Evolutionary conservation across 2,888 invertebrate genomes (phyloP), one percentile per base, ranked within the genome.

Genomic region (Pteria penguin): DNA sequence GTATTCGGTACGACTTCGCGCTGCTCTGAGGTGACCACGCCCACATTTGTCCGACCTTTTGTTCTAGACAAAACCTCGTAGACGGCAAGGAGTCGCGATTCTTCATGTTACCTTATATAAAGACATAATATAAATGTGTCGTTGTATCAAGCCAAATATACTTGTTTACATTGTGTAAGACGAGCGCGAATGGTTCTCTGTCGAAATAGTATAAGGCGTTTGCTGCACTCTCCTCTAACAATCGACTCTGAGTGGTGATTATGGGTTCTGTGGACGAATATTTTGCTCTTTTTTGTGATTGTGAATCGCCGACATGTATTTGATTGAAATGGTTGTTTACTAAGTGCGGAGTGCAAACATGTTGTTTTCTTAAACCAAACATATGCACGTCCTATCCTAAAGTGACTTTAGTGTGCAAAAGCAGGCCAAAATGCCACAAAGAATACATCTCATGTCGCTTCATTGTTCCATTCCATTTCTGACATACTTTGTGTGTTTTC

Each of bases 61-160:
- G 55, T 24, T 63, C 31, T 63, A 31, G 32, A 63, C 54, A 63
- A 62, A 55, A 26, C 24, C n/a, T 54, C 29, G n/a, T 54, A 72
- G 63, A 72, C 71, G 26, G 24, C 55, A 4, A 54, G 71, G 71
- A 72, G 71, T 63, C 71, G 27, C 24, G 33, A 33, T 32, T 33
- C 63, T 63, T 63, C 18, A 1, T 22, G 22, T n/a, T 18, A 45
- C 45, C 18, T 45, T 14, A 45, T 45, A 45, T 18, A 14, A 45
- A 45, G 45, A 45, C 45, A 45, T 18, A 18, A 27, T 36, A 61
- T 61, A 70, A 72, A 72, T 72, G 26, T 29, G 31, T 60, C 36
- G 32, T 63, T 72, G 63, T 72, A 72, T n/a, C 63, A 66, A 72
- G 58, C 60, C 72, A 72, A 72, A 72, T 66, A 72, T 36, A 31